Evolutionary conservation across 2,888 invertebrate genomes (phyloP).

Genomic region (Cheilosia variabilis): DNA sequence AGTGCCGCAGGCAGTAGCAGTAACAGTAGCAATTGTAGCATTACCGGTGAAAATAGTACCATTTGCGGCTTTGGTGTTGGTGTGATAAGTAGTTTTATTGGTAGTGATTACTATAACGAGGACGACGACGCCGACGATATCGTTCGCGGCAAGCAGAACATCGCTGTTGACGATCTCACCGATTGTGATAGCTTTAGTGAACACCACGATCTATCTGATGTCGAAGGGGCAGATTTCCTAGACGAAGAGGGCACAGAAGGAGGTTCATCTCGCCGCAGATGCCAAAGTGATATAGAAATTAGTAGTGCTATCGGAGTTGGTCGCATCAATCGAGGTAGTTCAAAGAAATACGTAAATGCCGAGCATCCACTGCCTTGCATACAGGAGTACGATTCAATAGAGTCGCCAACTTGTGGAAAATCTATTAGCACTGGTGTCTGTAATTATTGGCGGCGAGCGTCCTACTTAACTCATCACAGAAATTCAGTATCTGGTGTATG

Average conservation of each 20-base stretch:
- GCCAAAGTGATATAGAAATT: slow-evolving; percentile 69
- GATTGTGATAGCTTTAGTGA: slow-evolving; percentile 79
- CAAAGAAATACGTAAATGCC: slow-evolving; percentile 40
- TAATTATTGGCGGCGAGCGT: slow-evolving; percentile 43
- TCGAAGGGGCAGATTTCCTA: slow-evolving; percentile 74
- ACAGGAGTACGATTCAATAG: slow-evolving; percentile 60
- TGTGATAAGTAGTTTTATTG: slow-evolving; percentile 79
- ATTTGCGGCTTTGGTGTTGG: slow-evolving; percentile 81
- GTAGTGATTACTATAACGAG: slow-evolving; percentile 61
- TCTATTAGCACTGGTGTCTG: slow-evolving; percentile 41
- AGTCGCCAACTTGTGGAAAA: slow-evolving; percentile 28
- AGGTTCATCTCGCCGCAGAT: slow-evolving; percentile 40
- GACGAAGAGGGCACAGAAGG: slow-evolving; percentile 77
- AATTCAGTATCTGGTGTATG: slow-evolving; percentile 75
- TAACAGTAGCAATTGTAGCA: slow-evolving; percentile 81
- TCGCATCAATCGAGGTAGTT: slow-evolving; percentile 55
- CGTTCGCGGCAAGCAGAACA: slow-evolving; percentile 75
- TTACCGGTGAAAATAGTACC: slow-evolving; percentile 81
- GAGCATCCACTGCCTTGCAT: slow-evolving; percentile 57
- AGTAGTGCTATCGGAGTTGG: slow-evolving; percentile 47
- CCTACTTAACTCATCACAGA: slow-evolving; percentile 31
- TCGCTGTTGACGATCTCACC: slow-evolving; percentile 75
- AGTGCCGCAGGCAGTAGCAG: slow-evolving; percentile 79
- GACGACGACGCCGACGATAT: slow-evolving; percentile 78
- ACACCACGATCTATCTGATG: slow-evolving; percentile 77